These are phyloP conservation scores for Macrosteles quadrilineatus DNA, from an alignment of 1,140 invertebrate genomes.

Conservation along the genomic window DNA sequence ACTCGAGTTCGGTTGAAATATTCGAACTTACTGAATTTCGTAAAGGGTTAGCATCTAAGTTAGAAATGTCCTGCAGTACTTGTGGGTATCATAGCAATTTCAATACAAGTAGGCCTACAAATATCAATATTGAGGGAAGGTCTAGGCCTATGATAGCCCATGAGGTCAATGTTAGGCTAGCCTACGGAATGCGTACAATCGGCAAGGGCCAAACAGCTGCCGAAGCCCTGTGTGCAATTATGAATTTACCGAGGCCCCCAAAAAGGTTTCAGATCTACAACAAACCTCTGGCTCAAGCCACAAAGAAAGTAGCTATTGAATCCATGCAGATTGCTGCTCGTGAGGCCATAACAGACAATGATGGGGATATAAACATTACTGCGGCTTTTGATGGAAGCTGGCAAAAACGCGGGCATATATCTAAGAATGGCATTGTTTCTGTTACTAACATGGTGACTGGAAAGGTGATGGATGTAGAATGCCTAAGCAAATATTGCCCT, in stretches of 20 bases:
- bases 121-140: no score
- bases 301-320: background rate
- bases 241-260: background rate
- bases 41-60: background rate
- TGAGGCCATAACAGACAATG: background rate
- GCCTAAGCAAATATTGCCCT: background rate
- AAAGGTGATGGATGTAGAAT: background rate
- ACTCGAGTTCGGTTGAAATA: background rate
- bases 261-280: background rate
- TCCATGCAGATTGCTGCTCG: background rate
- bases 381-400: background rate
- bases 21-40: no score
- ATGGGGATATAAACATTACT: background rate
- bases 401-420: background rate
- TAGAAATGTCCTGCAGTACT: background rate
- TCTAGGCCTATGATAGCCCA: background rate
- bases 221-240: background rate
- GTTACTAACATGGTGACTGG: background rate
- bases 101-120: no score
- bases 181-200: background rate
- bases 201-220: no score
- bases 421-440: background rate
- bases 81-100: no score
- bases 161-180: background rate
- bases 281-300: background rate